These are phyloP conservation scores for Cyanoramphus novaezelandiae DNA, from an alignment of 2,113 vertebrate species.

Conservation along the genomic window DNA sequence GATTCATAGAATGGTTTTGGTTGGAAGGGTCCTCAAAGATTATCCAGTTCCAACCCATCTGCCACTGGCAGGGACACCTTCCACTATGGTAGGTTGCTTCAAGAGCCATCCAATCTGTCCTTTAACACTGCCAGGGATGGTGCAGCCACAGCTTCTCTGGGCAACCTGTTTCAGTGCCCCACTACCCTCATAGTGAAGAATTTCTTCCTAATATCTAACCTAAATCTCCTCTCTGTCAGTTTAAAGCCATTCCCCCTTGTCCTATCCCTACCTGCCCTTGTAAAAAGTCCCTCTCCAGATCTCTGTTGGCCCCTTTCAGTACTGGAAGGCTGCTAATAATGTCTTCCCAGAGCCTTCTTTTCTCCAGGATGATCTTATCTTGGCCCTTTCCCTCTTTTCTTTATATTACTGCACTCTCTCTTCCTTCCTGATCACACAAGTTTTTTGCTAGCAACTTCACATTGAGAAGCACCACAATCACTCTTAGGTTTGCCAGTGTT, in stretches of 20 bases:
- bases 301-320: neutral
- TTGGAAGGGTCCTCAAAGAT: neutral
- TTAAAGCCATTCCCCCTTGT: neutral
- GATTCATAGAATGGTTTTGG: neutral
- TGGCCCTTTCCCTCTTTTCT: neutral
- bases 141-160: neutral
- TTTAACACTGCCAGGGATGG: neutral
- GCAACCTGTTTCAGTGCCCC: neutral
- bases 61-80: neutral
- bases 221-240: neutral
- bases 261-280: neutral
- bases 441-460: neutral
- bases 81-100: neutral
- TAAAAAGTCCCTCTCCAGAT: neutral
- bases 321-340: neutral
- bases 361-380: neutral
- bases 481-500: neutral
- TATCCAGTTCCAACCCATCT: neutral
- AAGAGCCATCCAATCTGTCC: neutral
- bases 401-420: neutral
- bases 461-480: neutral
- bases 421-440: neutral
- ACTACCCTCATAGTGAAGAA: neutral
- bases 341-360: neutral
- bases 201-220: neutral